A percentile compares a stretch with the other conserved stretches of the same genome.
Evolutionary conservation across 2,113 vertebrate genomes (phyloP).

Genomic region (Ctenodactylus gundi): DNA sequence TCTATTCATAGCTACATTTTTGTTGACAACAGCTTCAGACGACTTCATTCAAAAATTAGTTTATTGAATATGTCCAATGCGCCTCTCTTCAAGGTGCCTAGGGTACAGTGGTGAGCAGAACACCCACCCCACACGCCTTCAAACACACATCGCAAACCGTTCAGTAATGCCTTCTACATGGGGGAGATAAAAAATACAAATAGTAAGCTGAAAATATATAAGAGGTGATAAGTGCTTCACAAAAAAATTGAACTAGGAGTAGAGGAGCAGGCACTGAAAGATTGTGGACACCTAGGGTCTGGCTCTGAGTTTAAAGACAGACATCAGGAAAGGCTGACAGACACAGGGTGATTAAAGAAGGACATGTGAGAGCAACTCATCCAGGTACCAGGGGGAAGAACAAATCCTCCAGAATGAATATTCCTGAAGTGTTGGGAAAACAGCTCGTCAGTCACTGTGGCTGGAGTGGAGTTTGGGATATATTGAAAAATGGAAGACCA

Average conservation of each 20-base stretch:
- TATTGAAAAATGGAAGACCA: background rate
- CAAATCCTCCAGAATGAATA: background rate
- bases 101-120: background rate
- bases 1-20: background rate
- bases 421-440: background rate
- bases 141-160: background rate
- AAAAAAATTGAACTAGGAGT: background rate
- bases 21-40: background rate
- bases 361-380: background rate
- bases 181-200: background rate
- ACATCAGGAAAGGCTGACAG: background rate
- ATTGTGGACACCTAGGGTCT: background rate
- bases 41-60: background rate
- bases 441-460: background rate
- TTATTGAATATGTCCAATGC: background rate
- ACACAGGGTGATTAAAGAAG: background rate
- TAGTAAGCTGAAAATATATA: background rate
- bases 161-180: background rate
- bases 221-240: background rate
- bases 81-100: background rate
- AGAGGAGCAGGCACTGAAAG: background rate
- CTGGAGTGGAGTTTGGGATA: background rate
- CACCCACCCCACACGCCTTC: no score
- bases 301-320: background rate
- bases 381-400: background rate